Percentiles rank a stretch among this genome's conserved stretches.
Conservation (phyloP, 1,140 invertebrate species). For the Papilio xuthus region DNA sequence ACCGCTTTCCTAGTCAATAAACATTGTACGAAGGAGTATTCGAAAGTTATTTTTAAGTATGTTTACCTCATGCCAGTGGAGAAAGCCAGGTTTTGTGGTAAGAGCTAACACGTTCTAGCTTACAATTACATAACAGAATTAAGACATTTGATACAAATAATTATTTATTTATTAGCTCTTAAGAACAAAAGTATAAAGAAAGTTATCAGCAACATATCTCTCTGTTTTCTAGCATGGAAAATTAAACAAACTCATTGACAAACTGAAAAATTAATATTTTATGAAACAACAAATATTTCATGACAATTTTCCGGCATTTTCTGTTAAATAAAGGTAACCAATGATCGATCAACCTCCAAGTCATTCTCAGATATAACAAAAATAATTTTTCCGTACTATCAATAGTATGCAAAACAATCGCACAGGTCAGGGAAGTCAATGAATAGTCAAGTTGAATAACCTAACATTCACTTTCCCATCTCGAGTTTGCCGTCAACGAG, state of each 20-base stretch:
- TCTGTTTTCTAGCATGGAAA: not conserved
- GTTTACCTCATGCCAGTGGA: conserved; percentile 2
- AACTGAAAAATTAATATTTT: not conserved
- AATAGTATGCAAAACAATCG: conserved; percentile 4
- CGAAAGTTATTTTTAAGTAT: conserved; percentile 27
- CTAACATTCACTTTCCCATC: conserved; percentile 26
- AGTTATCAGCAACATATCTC: no score
- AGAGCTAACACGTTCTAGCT: conserved; percentile 23
- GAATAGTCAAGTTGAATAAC: conserved; percentile 24
- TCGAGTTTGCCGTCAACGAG: conserved; percentile 5
- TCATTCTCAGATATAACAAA: not conserved
- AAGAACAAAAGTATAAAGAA: no score
- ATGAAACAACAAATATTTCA: not conserved
- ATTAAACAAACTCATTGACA: not conserved
- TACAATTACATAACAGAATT: conserved; percentile 13
- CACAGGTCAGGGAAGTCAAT: not conserved
- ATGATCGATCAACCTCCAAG: not conserved
- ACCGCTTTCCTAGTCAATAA: conserved; percentile 7
- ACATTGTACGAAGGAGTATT: conserved; percentile 25
- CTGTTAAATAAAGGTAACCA: not conserved
- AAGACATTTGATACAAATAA: not conserved
- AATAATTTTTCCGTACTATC: not conserved
- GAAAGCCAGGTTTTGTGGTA: conserved; percentile 21
- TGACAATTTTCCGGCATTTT: not conserved
- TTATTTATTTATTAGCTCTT: not conserved